phyloP scores from a whole-genome alignment of 2,888 invertebrate genomes.

The Ecdyonurus torrentis region DNA sequence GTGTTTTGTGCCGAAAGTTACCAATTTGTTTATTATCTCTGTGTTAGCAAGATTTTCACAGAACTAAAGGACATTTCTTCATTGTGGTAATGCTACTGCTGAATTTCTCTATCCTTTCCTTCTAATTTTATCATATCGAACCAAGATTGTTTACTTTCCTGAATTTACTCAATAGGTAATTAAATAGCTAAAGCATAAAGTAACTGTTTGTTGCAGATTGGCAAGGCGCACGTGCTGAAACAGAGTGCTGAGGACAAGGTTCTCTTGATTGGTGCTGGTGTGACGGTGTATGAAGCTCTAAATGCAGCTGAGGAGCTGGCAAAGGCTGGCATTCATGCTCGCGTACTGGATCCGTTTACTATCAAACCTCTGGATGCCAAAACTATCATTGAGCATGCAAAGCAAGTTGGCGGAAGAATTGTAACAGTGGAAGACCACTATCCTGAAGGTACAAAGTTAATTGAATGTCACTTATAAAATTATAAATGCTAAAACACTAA shows the following conservation, averaged over 20 bases:
- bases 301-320: conserved; percentile 62
- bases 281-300: conserved; percentile 84
- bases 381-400: conserved; percentile 57
- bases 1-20: no score
- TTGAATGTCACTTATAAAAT: no score
- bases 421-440: conserved; percentile 97
- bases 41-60: no score
- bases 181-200: background rate
- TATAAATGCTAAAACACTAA: no score
- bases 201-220: conserved; percentile 31
- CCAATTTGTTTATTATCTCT: no score
- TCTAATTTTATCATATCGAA: no score
- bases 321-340: conserved; percentile 49
- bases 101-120: background rate
- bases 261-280: conserved; percentile 80
- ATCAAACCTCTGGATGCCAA: conserved; percentile 84
- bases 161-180: background rate
- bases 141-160: background rate
- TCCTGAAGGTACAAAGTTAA: conserved; percentile 70
- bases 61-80: no score
- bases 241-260: conserved; percentile 61
- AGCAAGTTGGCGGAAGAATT: conserved; percentile 60
- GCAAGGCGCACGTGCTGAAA: conserved; percentile 62
- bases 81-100: no score
- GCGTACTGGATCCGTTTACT: conserved; percentile 91